These are phyloP conservation scores for Nephrotoma flavescens DNA, from an alignment of 2,888 invertebrate genomes.

Conservation along the genomic window DNA sequence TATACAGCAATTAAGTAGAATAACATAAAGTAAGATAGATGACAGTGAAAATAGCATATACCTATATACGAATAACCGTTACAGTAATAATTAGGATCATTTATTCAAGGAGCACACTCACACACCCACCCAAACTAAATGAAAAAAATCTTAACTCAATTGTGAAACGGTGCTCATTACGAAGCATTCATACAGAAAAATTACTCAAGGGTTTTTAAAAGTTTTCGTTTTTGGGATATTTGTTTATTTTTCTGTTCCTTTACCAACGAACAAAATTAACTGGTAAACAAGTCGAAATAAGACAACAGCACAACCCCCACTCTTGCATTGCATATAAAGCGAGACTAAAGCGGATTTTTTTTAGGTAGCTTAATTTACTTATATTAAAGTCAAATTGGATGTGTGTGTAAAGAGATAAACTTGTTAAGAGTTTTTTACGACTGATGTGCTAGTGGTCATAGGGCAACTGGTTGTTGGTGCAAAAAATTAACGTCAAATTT, in stretches of 20 bases:
- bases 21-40: background rate
- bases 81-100: background rate
- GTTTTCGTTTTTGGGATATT: background rate
- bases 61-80: background rate
- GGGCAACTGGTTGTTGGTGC: too few relatives aligned
- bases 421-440: background rate
- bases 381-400: background rate
- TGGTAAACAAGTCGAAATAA: background rate
- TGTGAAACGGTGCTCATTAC: background rate
- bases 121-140: background rate
- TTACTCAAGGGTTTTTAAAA: background rate
- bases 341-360: background rate
- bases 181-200: background rate
- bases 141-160: background rate
- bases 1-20: background rate
- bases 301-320: background rate
- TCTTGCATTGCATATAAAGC: background rate
- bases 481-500: too few relatives aligned
- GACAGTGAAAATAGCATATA: background rate
- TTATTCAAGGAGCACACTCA: background rate
- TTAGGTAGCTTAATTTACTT: background rate
- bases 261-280: background rate
- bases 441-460: too few relatives aligned
- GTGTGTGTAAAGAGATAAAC: background rate
- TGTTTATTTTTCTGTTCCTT: background rate